Evolutionary conservation across 2,797 vertebrate genomes (phyloP), one percentile per base, ranked within the genome.

Genomic region (Valencia hispanica): DNA sequence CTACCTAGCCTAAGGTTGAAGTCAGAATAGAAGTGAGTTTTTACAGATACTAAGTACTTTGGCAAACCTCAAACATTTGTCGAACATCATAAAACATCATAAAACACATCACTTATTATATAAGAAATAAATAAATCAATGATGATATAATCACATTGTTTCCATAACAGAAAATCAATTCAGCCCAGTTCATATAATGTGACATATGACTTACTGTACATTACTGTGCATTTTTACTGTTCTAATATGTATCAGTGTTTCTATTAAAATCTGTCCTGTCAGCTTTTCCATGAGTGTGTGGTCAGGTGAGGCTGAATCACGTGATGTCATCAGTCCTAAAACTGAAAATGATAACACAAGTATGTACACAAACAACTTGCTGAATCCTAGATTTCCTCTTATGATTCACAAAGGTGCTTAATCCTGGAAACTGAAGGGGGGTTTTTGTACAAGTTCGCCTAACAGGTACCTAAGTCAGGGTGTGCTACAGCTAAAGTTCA

Each of bases 201-300:
- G n/a, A 76, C 51, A 74, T 9, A 73, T 78, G 84, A 87, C 65
- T 74, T 73, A n/a, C n/a, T n/a, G n/a, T n/a, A 18, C 34, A 53
- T 66, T 18, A 72, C 22, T 43, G 8, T 57, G 0, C 53, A 72
- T 61, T 71, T n/a, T 9, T 70, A 20, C 77, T 65, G 45, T 10
- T 70, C 36, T 76, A 53, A 81, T 74, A 73, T 45, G 34, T 20
- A 32, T 45, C 27, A 20, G 30, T 68, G 53, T n/a, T 6, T 72
- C 30, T 77, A 63, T 78, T 84, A 79, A 80, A 85, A 86, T 74
- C 48, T 73, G 73, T 45, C 74, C 53, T 15, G 69, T 90, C 84
- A 89, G 79, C 81, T 74, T 91, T 89, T 91, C 90, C 84, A 77
- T 69, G 48, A 69, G 50, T 32, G 6, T 83, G 77, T 12, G 36